Evolutionary conservation across 2,888 invertebrate genomes (phyloP), one percentile per base, ranked within the genome.

Genomic region (Dichetophora obliterata): DNA sequence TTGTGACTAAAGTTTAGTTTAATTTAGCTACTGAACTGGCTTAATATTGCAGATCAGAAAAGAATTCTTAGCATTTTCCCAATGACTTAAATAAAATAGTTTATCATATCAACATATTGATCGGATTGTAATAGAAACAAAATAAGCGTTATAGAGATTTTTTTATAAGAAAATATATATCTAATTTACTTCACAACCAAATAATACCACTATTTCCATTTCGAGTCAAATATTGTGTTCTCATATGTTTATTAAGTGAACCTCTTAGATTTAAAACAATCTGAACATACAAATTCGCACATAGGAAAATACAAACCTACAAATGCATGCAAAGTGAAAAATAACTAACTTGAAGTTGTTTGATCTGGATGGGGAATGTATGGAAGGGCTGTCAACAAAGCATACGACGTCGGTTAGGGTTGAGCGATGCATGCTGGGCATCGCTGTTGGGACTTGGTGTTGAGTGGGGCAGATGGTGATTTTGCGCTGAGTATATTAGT

Each of bases 261-360:
- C 19, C 6, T 54, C 22, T 54, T 54, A 54, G 54, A 54, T 52
- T n/a, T 52, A 19, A 52, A 19, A n/a, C 69, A 31, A 69, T 54
- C 14, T 54, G 16, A 14, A 50, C 63, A 50, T n/a, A 24, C 24
- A 61, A 16, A 27, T 9, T 57, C 34, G 27, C 16, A 63, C 6
- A 48, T 27, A 52, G 54, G n/a, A 74, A 24, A 24, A 43, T 61
- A 27, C 48, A 61, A 11, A 31, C 65, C 8, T n/a, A 27, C 14
- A 31, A 8, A 31, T 50, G 16, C 24, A 74, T 31, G 34, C 34
- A 71, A 57, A 52, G 65, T 65, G 72, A 24, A 72, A 70, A 72
- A 72, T 72, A 61, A 61, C 72, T 37, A 72, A 72, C 72, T 48
- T 71, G 54, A 31, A 72, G 72, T 70, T 31, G 22, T 19, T 70